Evolutionary conservation across 2,888 invertebrate species (phyloP).

Genomic region (Agonopterix arenella): DNA sequence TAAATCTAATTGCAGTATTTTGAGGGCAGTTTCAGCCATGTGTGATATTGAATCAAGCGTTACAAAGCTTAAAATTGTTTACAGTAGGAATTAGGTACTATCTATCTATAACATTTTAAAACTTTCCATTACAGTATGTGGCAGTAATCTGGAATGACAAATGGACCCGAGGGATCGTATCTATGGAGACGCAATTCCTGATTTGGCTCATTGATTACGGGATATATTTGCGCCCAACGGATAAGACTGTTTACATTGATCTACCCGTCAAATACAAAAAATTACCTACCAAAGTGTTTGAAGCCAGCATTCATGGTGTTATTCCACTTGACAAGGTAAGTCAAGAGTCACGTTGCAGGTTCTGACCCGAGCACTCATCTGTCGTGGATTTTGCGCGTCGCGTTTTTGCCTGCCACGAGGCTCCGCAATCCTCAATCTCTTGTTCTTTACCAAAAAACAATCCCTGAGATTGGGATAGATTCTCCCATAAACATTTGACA

Average conservation of each 20-base stretch:
- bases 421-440: too few relatives aligned
- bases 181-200: constrained; percentile 31
- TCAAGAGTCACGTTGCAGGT: too few relatives aligned
- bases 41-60: too few relatives aligned
- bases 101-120: too few relatives aligned
- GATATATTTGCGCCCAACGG: constrained; percentile 29
- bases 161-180: constrained; percentile 42
- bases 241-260: constrained; percentile 29
- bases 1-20: neutral
- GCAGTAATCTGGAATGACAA: constrained; percentile 40
- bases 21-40: too few relatives aligned
- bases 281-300: constrained; percentile 44
- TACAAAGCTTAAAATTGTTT: neutral
- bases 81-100: too few relatives aligned
- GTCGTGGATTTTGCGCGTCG: too few relatives aligned
- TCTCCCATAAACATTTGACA: too few relatives aligned
- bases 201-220: constrained; percentile 52
- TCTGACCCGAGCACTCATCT: too few relatives aligned
- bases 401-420: too few relatives aligned
- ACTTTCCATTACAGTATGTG: constrained; percentile 33
- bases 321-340: constrained; percentile 40
- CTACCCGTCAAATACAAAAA: constrained; percentile 22
- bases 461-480: too few relatives aligned
- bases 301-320: constrained; percentile 50
- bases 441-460: too few relatives aligned